Evolutionary conservation across 2,888 invertebrate genomes (phyloP).

Genomic region (Fragum whitleyi): DNA sequence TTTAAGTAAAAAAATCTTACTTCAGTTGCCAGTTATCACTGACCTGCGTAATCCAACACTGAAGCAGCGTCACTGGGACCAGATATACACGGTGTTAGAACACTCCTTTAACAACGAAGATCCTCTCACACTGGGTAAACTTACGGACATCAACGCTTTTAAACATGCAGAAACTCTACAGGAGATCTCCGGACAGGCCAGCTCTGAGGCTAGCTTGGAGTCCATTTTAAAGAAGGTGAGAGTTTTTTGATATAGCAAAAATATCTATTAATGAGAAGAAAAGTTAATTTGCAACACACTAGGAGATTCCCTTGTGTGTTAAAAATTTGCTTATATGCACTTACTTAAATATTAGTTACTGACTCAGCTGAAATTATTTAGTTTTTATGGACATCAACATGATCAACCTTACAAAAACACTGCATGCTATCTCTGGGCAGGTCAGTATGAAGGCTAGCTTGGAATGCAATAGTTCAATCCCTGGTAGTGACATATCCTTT

Average conservation of each 20-base stretch:
- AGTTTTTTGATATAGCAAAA: background rate
- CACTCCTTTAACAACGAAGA: constrained; percentile 90
- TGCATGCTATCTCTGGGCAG: too few species aligned
- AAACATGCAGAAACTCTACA: constrained; percentile 90
- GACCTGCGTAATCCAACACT: constrained; percentile 93
- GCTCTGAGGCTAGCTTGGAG: constrained; percentile 94
- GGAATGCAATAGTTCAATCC: too few species aligned
- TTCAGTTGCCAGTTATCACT: constrained; percentile 89
- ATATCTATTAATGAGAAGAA: too few species aligned
- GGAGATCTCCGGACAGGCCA: constrained; percentile 95
- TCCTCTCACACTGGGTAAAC: constrained; percentile 88
- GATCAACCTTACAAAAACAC: too few species aligned
- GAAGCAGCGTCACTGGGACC: constrained; percentile 93
- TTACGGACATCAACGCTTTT: constrained; percentile 92
- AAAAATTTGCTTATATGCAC: too few species aligned
- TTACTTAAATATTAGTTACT: too few species aligned
- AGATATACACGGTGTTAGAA: constrained; percentile 91
- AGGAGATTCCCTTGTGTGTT: too few species aligned
- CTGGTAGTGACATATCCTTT: too few species aligned
- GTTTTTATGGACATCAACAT: too few species aligned
- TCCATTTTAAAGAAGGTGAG: constrained; percentile 90
- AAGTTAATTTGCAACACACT: too few species aligned
- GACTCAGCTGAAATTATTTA: too few species aligned
- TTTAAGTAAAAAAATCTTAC: background rate
- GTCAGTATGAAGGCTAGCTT: too few species aligned